These are phyloP conservation scores for Oreamnos americanus DNA, from an alignment of 2,113 vertebrate genomes.

Conservation along the genomic window DNA sequence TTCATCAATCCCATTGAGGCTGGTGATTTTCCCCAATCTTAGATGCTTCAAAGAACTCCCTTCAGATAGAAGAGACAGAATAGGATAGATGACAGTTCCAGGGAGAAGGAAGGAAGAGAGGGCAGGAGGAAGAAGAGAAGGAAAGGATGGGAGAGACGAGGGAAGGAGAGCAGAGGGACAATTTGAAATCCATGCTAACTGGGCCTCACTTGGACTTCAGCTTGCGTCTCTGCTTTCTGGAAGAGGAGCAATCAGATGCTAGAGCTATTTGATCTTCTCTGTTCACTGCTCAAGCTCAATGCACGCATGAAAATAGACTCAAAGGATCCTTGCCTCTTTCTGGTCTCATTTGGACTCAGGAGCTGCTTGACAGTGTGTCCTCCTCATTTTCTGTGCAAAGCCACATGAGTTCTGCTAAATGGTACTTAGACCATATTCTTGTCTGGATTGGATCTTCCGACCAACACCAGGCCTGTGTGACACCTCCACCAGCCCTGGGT, in stretches of 20 bases:
- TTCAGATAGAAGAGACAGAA: background rate
- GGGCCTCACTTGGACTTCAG: background rate
- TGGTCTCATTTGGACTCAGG: background rate
- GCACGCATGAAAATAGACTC: background rate
- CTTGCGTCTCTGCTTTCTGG: background rate
- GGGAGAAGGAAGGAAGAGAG: background rate
- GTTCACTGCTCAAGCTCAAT: background rate
- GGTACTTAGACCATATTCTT: background rate
- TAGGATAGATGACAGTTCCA: background rate
- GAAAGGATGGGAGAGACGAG: background rate
- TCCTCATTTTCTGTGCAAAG: background rate
- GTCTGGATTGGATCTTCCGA: background rate
- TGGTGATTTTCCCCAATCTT: background rate
- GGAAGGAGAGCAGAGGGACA: background rate
- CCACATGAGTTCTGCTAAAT: background rate
- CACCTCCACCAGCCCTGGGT: background rate
- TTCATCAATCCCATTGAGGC: background rate
- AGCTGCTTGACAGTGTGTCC: background rate
- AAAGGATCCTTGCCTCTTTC: background rate
- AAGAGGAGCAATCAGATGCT: background rate
- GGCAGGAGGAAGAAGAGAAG: background rate
- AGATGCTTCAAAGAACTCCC: background rate
- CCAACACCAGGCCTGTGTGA: background rate
- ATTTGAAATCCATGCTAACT: background rate
- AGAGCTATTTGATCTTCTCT: background rate